Base-by-base conservation (phyloP, 2,113 vertebrate genomes). In the Epinephelus lanceolatus region DNA sequence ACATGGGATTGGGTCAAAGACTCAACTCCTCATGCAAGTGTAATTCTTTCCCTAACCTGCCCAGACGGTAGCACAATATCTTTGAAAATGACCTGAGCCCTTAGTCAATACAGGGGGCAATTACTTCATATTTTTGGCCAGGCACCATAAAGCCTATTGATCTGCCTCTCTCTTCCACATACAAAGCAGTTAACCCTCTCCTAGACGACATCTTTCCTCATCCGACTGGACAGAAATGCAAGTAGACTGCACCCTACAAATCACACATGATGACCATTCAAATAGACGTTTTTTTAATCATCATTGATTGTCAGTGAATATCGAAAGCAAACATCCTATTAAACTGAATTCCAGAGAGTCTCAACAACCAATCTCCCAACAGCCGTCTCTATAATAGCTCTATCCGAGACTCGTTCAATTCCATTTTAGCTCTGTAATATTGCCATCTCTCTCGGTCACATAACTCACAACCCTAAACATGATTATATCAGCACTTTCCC, bases 401-500 rank as follows among this genome's bases (percentile, higher is more conserved):
- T 3, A 69, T 84, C 76, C 76, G 51, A 55, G 60, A 74, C 59
- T 59, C 30, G 27, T 79, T 86, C 83, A 88, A 55, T 81, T 76
- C 80, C 61, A 74, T 79, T 89, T 90, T 55, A 67, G 75, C 53
- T 77, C 56, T 57, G 78, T 74, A 86, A 85, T 87, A 78, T 81
- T 56, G 63, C 80, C 76, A 66, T 81, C 77, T 77, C 59, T 71
- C 74, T 65, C 30, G 4, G 76, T 60, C 81, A 21, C 70, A 84
- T 87, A 91, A 86, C 81, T 88, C 71, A 76, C 67, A 89, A 86
- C 67, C 81, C 61, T 4, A 80, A 89, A 93, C 75, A 83, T 89
- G 89, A 91, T 84, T 76, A 63, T 63, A 71, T 93, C 93, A 94
- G 93, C 94, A 90, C 76, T 92, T 94, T 90, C 77, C 68, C 71